Evolutionary conservation across 2,797 vertebrate species (phyloP).

Genomic region (Leptatherina wallacei): DNA sequence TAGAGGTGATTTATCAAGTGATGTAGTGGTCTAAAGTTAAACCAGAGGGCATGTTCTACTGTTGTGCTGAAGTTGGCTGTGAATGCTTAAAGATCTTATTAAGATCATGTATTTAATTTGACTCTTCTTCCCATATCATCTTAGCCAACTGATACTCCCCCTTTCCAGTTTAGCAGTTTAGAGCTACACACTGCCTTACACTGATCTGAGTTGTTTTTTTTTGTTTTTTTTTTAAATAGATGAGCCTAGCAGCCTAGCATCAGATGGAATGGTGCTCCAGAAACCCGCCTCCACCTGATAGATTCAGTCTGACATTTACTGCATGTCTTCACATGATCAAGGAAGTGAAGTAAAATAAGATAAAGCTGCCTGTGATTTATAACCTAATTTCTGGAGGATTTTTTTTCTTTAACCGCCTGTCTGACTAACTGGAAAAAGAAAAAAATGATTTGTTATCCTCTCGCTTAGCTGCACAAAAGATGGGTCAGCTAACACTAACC

Average conservation of each 20-base stretch:
- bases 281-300: slow-evolving; percentile 44
- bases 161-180: slow-evolving; percentile 21
- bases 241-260: slow-evolving; percentile 52
- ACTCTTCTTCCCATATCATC: not conserved
- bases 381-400: slow-evolving; percentile 20
- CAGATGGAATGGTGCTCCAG: slow-evolving; percentile 15
- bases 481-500: slow-evolving; percentile 47
- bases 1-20: slow-evolving; percentile 57
- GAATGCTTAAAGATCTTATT: slow-evolving; percentile 31
- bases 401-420: slow-evolving; percentile 24
- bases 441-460: slow-evolving; percentile 43
- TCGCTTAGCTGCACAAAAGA: slow-evolving; percentile 52
- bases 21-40: slow-evolving; percentile 26
- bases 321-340: slow-evolving; percentile 40
- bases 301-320: slow-evolving; percentile 51
- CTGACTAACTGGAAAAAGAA: slow-evolving; percentile 53
- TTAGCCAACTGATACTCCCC: slow-evolving; percentile 22
- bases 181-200: slow-evolving; percentile 38
- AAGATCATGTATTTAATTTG: slow-evolving; percentile 14
- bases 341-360: slow-evolving; percentile 27
- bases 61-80: slow-evolving; percentile 16
- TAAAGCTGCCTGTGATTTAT: slow-evolving; percentile 55
- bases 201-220: slow-evolving; percentile 15
- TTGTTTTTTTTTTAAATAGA: slow-evolving; percentile 39
- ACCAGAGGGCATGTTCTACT: not conserved